A percentile compares a stretch with the other conserved stretches of the same genome.
These are phyloP conservation scores for Ceratina japonica DNA, from an alignment of 1,140 invertebrate genomes.

Conservation along the genomic window DNA sequence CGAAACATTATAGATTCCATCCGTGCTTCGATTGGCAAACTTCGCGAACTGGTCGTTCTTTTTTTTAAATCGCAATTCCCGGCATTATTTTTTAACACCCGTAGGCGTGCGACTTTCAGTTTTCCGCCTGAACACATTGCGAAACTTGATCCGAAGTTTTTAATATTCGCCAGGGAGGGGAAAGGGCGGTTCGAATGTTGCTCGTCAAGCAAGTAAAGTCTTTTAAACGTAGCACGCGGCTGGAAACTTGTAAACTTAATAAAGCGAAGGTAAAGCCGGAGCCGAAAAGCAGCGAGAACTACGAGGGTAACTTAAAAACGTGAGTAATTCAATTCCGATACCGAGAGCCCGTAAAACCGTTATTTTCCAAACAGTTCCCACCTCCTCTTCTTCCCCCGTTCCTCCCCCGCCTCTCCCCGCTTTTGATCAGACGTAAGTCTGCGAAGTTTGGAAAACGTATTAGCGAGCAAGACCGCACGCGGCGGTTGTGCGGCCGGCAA, in stretches of 20 bases:
- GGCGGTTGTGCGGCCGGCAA: neutral
- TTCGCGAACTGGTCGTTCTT: neutral
- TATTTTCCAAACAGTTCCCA: neutral
- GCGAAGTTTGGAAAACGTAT: neutral
- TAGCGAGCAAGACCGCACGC: neutral
- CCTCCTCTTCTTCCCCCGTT: neutral
- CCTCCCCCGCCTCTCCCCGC: too few relatives aligned
- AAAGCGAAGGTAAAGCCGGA: neutral
- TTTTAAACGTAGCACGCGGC: neutral
- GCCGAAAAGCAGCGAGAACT: neutral
- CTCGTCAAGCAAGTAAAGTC: neutral
- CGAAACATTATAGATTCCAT: too few relatives aligned
- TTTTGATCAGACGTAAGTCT: neutral
- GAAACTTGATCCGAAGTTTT: slow-evolving; percentile 13
- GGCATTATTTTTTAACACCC: too few relatives aligned
- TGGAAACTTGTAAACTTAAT: slow-evolving; percentile 1
- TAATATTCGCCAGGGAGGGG: neutral
- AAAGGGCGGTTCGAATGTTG: neutral
- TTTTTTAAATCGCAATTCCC: neutral
- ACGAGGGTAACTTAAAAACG: neutral
- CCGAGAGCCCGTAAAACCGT: neutral
- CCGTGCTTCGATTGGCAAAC: neutral
- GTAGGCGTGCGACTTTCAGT: too few relatives aligned
- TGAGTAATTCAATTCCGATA: neutral
- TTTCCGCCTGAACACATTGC: neutral